phyloP scores from a whole-genome alignment of 2,113 vertebrate genomes.

The Rafetus swinhoei region DNA sequence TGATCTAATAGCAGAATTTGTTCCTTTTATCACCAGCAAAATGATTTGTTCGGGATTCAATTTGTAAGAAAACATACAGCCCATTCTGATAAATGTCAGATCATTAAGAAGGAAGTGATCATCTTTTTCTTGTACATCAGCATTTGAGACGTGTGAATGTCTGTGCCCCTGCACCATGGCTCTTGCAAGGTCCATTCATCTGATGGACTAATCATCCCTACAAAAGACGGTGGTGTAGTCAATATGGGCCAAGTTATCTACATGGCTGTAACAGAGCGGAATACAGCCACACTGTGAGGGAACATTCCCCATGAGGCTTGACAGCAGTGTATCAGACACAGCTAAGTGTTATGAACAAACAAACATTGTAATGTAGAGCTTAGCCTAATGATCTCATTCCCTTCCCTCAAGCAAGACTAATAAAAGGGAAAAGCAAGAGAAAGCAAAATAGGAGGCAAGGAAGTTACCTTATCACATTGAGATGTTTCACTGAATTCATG shows the following conservation, averaged over 20 bases:
- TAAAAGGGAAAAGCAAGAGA: not conserved
- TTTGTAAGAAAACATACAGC: slow-evolving; percentile 7
- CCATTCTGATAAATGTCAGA: too few relatives aligned
- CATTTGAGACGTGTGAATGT: too few relatives aligned
- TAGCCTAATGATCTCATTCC: not conserved
- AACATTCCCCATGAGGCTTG: not conserved
- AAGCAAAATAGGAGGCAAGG: not conserved
- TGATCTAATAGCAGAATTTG: slow-evolving; percentile 16
- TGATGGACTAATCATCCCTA: not conserved
- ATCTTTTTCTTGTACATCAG: too few relatives aligned
- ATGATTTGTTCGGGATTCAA: slow-evolving; percentile 12
- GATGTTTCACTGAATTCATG: not conserved
- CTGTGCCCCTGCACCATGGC: too few relatives aligned
- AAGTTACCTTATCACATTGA: not conserved
- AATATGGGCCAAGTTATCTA: not conserved
- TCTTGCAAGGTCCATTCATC: not conserved
- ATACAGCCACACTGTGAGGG: not conserved
- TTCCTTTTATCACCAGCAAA: not conserved
- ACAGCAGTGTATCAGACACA: not conserved
- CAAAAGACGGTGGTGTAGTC: not conserved
- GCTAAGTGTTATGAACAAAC: not conserved
- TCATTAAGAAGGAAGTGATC: too few relatives aligned
- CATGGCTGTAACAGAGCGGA: not conserved
- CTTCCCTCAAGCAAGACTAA: not conserved
- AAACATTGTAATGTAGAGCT: not conserved